Conservation (phyloP, 2,113 vertebrate species). For the Turdus rufiventris region DNA sequence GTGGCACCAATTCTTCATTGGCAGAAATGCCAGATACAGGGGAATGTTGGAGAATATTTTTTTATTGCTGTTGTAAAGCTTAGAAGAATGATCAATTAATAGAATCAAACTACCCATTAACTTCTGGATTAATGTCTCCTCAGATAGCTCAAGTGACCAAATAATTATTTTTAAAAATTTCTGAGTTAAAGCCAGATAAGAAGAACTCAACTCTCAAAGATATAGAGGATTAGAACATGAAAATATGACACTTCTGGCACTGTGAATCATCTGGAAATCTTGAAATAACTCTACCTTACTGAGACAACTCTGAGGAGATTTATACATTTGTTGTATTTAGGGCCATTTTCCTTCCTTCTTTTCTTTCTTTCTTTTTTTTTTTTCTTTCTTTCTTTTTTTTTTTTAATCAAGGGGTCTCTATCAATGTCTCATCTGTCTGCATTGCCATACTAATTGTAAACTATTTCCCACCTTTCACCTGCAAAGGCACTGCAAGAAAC, state of each 20-base stretch:
- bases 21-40: background rate
- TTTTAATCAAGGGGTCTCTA: background rate
- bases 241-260: background rate
- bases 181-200: background rate
- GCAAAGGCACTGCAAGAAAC: background rate
- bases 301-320: background rate
- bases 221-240: background rate
- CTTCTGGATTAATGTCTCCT: background rate
- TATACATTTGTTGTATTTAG: background rate
- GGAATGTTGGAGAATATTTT: background rate
- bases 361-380: background rate
- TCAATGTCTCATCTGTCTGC: background rate
- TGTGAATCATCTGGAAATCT: background rate
- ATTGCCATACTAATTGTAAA: background rate
- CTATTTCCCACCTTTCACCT: conserved; percentile 2
- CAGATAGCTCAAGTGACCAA: background rate
- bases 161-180: background rate
- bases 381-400: background rate
- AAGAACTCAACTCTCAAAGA: background rate
- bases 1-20: background rate
- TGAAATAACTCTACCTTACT: background rate
- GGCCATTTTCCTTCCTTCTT: background rate
- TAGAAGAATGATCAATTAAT: background rate
- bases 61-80: background rate
- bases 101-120: background rate